A percentile compares a stretch with the other conserved stretches of the same genome.
These are phyloP conservation scores for Pagetopsis macropterus DNA, from an alignment of 2,797 vertebrate species.

Conservation along the genomic window DNA sequence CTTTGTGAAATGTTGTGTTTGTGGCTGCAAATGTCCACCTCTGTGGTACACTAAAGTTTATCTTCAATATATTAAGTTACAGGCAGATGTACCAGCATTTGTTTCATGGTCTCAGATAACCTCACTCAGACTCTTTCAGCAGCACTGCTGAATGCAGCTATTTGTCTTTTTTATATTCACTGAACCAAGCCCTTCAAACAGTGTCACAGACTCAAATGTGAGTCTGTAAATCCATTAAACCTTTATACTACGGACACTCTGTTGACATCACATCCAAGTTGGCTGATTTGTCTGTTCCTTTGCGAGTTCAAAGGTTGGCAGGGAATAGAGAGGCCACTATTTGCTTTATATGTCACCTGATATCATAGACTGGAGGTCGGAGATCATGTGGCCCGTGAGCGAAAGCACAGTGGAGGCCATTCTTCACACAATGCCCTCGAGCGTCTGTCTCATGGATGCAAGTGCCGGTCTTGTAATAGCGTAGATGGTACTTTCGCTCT, in stretches of 20 bases:
- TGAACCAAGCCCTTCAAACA: background rate
- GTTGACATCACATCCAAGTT: slow-evolving; percentile 10
- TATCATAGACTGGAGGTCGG: slow-evolving; percentile 92
- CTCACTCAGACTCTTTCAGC: background rate
- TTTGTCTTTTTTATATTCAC: background rate
- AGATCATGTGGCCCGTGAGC: slow-evolving; percentile 95
- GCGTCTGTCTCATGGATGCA: slow-evolving; percentile 95
- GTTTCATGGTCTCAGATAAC: no score
- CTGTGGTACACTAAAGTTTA: no score
- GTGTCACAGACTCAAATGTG: background rate
- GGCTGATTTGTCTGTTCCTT: slow-evolving; percentile 11
- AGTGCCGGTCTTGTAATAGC: slow-evolving; percentile 96
- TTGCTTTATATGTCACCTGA: slow-evolving; percentile 83
- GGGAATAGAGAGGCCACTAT: slow-evolving; percentile 44
- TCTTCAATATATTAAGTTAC: background rate
- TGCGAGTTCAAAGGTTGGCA: slow-evolving; percentile 33
- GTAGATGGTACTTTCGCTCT: slow-evolving; percentile 95
- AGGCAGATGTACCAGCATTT: background rate
- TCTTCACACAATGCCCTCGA: slow-evolving; percentile 94
- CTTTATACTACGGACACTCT: background rate
- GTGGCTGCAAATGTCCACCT: no score
- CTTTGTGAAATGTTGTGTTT: no score
- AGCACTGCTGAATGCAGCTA: slow-evolving; percentile 4
- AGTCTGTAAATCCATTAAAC: background rate
- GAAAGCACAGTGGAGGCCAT: slow-evolving; percentile 96